phyloP scores from a whole-genome alignment of 2,113 vertebrate genomes.

The Athene cunicularia region DNA sequence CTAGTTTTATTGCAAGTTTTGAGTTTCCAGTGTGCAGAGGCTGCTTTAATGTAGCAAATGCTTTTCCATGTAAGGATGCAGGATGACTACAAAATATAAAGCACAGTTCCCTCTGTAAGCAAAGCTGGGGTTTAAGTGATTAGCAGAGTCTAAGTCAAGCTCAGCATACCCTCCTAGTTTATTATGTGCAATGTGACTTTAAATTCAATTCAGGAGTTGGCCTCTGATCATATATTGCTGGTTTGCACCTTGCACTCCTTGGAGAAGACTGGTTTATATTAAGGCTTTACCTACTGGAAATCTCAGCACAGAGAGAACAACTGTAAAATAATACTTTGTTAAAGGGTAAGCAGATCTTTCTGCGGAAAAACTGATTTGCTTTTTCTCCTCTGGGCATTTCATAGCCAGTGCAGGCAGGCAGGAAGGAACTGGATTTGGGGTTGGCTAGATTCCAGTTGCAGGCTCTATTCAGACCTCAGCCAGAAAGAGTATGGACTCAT shows the following conservation, averaged over 20 bases:
- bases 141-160: conserved; percentile 30
- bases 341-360: background rate
- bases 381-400: background rate
- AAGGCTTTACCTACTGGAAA: background rate
- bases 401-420: background rate
- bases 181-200: background rate
- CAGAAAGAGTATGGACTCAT: background rate
- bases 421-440: conserved; percentile 22
- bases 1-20: background rate
- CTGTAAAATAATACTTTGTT: background rate
- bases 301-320: background rate
- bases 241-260: conserved; percentile 17
- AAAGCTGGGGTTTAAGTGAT: conserved; percentile 10
- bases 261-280: background rate
- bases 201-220: background rate
- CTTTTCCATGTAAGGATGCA: conserved; percentile 30
- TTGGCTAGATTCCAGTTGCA: conserved; percentile 10
- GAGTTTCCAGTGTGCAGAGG: background rate
- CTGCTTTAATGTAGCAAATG: background rate
- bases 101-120: background rate
- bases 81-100: background rate
- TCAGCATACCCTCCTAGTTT: background rate
- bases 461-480: background rate
- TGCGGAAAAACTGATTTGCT: background rate
- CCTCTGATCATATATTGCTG: background rate